Evolutionary conservation across 2,888 invertebrate species (phyloP).

Genomic region (Rhopalosiphum nymphaeae): DNA sequence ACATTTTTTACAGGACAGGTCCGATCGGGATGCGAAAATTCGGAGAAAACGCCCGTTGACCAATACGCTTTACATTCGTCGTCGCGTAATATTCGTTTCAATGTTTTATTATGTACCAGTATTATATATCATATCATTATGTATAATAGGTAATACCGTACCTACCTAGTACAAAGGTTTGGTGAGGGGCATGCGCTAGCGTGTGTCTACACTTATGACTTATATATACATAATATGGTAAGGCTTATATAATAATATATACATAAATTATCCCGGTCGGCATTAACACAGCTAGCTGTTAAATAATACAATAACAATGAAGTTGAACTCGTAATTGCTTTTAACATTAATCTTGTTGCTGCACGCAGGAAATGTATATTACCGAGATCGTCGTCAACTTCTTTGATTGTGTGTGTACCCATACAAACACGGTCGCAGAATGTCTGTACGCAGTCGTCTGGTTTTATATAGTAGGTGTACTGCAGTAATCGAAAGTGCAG

Average conservation of each 20-base stretch:
- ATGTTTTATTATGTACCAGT: not conserved
- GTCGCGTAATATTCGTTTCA: not conserved
- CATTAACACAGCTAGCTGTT: conserved; percentile 15
- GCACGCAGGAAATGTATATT: conserved; percentile 2
- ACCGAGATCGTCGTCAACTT: conserved; percentile 28
- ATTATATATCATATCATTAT: not conserved
- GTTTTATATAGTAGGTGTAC: not conserved
- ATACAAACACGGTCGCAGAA: not conserved
- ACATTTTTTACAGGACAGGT: not conserved
- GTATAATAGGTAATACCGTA: not conserved
- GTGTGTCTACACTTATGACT: not conserved
- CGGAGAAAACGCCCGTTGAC: not conserved
- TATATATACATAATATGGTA: not conserved
- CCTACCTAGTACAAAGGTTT: not conserved
- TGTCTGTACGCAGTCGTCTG: not conserved
- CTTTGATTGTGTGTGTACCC: not conserved
- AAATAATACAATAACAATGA: conserved; percentile 40
- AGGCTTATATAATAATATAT: conserved; percentile 5
- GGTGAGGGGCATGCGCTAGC: not conserved
- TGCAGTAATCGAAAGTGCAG: conserved; percentile 27
- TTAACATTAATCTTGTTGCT: conserved; percentile 39
- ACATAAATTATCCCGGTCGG: conserved; percentile 22
- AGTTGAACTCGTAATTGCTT: conserved; percentile 37
- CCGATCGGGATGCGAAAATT: not conserved
- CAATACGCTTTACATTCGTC: not conserved